Conservation (phyloP, 2,888 invertebrate genomes). For the Apoda limacodes region DNA sequence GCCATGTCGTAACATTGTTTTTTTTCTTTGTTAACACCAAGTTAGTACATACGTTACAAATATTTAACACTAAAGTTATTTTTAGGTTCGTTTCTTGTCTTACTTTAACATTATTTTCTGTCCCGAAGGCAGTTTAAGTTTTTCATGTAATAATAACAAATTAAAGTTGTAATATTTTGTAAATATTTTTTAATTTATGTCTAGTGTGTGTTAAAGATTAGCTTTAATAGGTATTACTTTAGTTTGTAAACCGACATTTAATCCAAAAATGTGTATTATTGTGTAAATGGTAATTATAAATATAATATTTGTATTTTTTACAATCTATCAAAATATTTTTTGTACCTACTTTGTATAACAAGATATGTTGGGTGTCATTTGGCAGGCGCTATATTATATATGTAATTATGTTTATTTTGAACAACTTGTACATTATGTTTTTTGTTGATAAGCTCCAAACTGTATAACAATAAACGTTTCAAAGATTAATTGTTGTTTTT, state of each 20-base stretch:
- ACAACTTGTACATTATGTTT: conserved; percentile 48
- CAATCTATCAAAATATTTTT: conserved; percentile 25
- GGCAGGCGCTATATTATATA: too few species aligned
- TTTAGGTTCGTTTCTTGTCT: too few species aligned
- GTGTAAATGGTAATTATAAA: conserved; percentile 30
- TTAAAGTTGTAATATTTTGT: conserved; percentile 58
- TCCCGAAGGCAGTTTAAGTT: too few species aligned
- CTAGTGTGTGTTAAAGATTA: conserved; percentile 49
- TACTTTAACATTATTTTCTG: too few species aligned
- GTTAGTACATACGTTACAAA: too few species aligned
- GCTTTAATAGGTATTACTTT: conserved; percentile 64
- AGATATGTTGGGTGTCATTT: too few species aligned
- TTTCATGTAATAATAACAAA: conserved; percentile 13
- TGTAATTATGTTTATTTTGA: conserved; percentile 36
- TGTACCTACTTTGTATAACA: conserved; percentile 20
- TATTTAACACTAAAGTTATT: too few species aligned
- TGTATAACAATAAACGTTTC: conserved; percentile 58
- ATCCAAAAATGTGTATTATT: conserved; percentile 56
- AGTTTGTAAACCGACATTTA: conserved; percentile 38
- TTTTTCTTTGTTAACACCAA: too few species aligned
- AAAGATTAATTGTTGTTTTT: conserved; percentile 31
- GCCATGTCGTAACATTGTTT: conserved; percentile 41
- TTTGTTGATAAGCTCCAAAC: conserved; percentile 42
- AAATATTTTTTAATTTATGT: conserved; percentile 62
- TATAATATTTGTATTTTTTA: conserved; percentile 27